phyloP scores from a whole-genome alignment of 2,888 invertebrate species.

The Pammene fasciana region DNA sequence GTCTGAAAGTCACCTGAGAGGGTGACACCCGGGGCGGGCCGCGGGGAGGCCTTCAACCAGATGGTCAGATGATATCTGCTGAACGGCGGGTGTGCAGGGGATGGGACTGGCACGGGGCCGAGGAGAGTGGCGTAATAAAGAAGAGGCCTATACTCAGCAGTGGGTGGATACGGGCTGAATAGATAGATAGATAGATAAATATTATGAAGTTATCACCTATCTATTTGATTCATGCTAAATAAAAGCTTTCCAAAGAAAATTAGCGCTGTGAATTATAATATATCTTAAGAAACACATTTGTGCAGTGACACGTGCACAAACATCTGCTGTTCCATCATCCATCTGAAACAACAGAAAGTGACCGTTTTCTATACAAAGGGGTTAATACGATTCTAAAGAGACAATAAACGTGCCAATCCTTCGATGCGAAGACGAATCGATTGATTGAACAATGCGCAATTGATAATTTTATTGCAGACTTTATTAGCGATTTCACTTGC shows the following conservation, averaged over 20 bases:
- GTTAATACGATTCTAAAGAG: constrained; percentile 15
- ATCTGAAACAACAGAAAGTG: constrained; percentile 10
- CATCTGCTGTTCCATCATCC: background rate
- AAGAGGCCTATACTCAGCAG: no score
- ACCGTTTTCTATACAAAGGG: constrained; percentile 16
- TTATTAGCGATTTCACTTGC: constrained; percentile 20
- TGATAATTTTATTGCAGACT: constrained; percentile 20
- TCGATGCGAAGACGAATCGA: constrained; percentile 6
- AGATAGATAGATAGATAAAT: no score
- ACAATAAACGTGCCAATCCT: constrained; percentile 14
- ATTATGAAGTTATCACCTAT: no score
- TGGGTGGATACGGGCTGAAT: no score
- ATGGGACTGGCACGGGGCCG: no score
- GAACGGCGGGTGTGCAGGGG: no score
- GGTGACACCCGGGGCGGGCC: no score
- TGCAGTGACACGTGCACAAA: constrained; percentile 19
- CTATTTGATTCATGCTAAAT: background rate
- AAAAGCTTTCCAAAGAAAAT: background rate
- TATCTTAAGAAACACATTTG: background rate
- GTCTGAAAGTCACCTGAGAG: no score
- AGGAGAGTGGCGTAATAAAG: no score
- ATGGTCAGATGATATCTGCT: no score
- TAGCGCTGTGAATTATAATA: background rate
- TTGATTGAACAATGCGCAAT: constrained; percentile 31
- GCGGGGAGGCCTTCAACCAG: no score